Evolutionary conservation across 2,888 invertebrate genomes (phyloP), one percentile per base, ranked within the genome.

Genomic region (Anthophora plumipes): DNA sequence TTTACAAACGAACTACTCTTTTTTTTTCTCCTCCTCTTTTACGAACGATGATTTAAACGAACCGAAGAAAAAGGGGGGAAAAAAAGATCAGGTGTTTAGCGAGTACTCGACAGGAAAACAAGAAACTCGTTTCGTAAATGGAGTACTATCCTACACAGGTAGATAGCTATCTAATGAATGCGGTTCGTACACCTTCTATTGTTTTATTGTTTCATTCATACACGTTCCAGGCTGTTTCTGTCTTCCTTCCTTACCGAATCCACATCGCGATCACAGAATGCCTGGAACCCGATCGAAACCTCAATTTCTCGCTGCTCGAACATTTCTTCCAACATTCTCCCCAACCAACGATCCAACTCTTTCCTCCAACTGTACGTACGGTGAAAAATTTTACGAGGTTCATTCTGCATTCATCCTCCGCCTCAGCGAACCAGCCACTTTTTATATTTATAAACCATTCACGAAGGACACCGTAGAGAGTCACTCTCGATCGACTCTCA

Each of bases 201-300:
- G 68, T 69, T 69, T 69, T 59, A 59, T 69, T 69, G 68, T 69
- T 69, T 59, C 68, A 57, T 59, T 59, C 68, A 48, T 20, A 69
- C 68, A 22, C 12, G 68, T 52, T 66, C 17, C 50, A 37, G 37
- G 50, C 20, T 11, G 66, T 6, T 31, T 66, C 50, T 6, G 37
- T 69, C 68, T n/a, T 43, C 43, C 54, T 43, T 55, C n/a, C 41
- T 25, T n/a, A 7, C n/a, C 66, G 41, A 25, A 4, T 8, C n/a
- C n/a, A 31, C 31, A 14, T 43, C 31, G 12, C 46, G 63, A 48
- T 64, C 63, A 17, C n/a, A 25, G 7, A 31, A 14, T 46, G 17
- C 31, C 20, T 11, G 12, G 63, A 63, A 31, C 8, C n/a, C 63
- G 9, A 17, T 12, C 31, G 50, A 12, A 5, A 9, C 20, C 17